Evolutionary conservation across 1,140 invertebrate genomes (phyloP), one percentile per base, ranked within the genome.

Genomic region (Drosophila lowei): DNA sequence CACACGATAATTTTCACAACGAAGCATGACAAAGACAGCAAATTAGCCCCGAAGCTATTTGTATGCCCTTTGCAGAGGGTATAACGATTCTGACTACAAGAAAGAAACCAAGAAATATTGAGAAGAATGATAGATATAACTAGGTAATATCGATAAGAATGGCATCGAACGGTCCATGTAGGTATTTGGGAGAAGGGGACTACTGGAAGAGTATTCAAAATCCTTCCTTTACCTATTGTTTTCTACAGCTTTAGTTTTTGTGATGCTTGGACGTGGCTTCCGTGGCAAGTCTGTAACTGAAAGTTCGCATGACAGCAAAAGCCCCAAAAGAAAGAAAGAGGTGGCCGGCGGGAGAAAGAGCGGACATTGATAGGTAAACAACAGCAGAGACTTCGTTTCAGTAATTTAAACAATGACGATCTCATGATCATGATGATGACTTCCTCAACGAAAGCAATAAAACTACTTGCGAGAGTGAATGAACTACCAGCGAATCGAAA

Each of bases 1-100:
- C 52, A 85, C 73, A 79, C 80, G 68, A 84, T 84, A 84, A 68
- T 84, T 86, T 73, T 72, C 46, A 58, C 52, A 49, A 15, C 72
- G 43, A 66, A 76, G 62, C 79, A 78, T 83, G 72, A 77, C 70
- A 68, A 54, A 68, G 46, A 68, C 63, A 9, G 42, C 65, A 65
- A 84, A 79, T 85, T 85, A 68, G 67, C 50, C 48, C 18, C 55
- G 4, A 15, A 58, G 71, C 55, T 57, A 55, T 62, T 55, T 30
- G 28, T 8, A 56, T 56, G 42, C 46, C 28, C 18, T 56, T 48
- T 56, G 30, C 3, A 11, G 30, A 3, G 30, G 9, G 30, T 34
- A 3, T 34, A 11, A 34, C 11, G 9, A 11, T 11, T 9, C 30
- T 11, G 30, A 2, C 9, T 11, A 34, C 0, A 11, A 11, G 3